Conservation (phyloP, 2,113 vertebrate genomes). For the Fukomys damarensis region DNA sequence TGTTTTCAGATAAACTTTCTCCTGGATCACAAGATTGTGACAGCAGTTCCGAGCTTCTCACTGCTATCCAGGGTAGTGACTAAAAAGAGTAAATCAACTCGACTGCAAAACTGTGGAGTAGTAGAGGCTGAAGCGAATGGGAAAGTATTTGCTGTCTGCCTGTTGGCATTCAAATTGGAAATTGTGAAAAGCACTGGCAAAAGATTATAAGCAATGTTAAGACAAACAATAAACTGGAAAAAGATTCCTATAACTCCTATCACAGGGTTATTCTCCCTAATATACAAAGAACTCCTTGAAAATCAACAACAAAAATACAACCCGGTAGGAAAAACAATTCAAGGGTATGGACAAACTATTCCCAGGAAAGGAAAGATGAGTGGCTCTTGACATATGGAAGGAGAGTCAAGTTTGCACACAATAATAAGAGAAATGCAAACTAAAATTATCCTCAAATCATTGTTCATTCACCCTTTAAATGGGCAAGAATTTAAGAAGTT, state of each 20-base stretch:
- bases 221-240: background rate
- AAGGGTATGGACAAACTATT: background rate
- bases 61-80: background rate
- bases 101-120: background rate
- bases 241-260: background rate
- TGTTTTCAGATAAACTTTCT: conserved; percentile 6
- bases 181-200: background rate
- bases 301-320: conserved; percentile 44
- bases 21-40: background rate
- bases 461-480: conserved; percentile 29
- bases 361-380: conserved; percentile 27
- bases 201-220: background rate
- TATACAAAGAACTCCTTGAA: conserved; percentile 46
- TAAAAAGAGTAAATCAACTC: background rate
- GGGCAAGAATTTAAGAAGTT: background rate
- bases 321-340: background rate
- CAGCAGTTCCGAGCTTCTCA: background rate
- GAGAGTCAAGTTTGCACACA: background rate
- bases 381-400: background rate
- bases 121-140: background rate
- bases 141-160: background rate
- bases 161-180: background rate
- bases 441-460: background rate
- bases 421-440: conserved; percentile 11
- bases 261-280: background rate